Percentiles rank a stretch among this genome's conserved stretches.
Evolutionary conservation across 2,888 invertebrate species (phyloP).

Genomic region (Shargacucullia verbasci): DNA sequence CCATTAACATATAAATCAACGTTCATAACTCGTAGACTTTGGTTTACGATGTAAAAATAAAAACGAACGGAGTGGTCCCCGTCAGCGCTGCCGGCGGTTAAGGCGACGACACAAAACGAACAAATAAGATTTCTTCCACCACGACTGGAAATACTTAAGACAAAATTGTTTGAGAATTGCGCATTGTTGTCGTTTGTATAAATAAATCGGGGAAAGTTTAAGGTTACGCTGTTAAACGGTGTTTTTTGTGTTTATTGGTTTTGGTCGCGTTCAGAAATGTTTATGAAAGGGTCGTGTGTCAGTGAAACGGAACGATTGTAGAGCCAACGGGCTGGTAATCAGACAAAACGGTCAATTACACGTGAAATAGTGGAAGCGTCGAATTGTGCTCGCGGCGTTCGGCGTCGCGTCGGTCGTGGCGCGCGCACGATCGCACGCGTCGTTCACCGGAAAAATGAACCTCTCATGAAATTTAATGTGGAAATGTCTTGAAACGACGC

Average conservation of each 20-base stretch:
- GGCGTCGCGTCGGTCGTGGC: conserved; percentile 9
- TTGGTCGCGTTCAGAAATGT: conserved; percentile 26
- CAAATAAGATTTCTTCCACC: conserved; percentile 75
- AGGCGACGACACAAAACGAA: conserved; percentile 80
- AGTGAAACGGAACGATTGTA: conserved; percentile 23
- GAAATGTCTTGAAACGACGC: conserved; percentile 88
- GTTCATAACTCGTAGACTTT: conserved; percentile 74
- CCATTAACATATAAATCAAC: conserved; percentile 76
- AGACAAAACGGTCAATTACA: conserved; percentile 70
- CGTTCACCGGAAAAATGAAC: conserved; percentile 83
- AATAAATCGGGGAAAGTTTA: conserved; percentile 56
- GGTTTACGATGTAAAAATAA: conserved; percentile 77
- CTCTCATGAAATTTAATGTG: conserved; percentile 89
- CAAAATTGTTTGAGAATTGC: conserved; percentile 74
- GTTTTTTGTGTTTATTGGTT: conserved; percentile 33
- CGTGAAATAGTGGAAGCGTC: conserved; percentile 55
- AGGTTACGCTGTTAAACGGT: conserved; percentile 42
- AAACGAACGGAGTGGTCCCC: conserved; percentile 67
- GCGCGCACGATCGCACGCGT: conserved; percentile 69
- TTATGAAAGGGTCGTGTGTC: conserved; percentile 22
- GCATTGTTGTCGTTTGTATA: conserved; percentile 74
- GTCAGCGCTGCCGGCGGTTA: conserved; percentile 74
- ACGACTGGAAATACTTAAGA: conserved; percentile 76
- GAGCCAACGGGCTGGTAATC: conserved; percentile 34
- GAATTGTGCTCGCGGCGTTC: conserved; percentile 16